Evolutionary conservation across 1,140 invertebrate genomes (phyloP).

Genomic region (Phenacoccus solenopsis): DNA sequence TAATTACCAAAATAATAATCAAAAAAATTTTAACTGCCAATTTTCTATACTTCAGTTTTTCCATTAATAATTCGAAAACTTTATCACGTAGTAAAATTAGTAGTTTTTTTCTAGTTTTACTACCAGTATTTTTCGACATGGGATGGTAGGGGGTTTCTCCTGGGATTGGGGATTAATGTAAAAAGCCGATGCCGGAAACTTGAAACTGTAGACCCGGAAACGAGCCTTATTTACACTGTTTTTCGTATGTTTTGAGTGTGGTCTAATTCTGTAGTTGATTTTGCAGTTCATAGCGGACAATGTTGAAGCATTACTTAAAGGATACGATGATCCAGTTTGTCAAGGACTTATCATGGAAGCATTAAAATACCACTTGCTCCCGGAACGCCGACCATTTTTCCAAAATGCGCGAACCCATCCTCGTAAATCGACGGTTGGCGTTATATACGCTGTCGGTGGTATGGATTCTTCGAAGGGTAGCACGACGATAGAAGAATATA

Average conservation of each 20-base stretch:
- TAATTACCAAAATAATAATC: no score
- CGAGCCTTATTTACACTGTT: no score
- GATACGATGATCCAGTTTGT: conserved; percentile 8
- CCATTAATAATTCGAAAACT: no score
- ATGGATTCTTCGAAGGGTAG: conserved; percentile 41
- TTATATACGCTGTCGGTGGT: neutral
- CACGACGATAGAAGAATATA: conserved; percentile 80
- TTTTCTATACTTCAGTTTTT: no score
- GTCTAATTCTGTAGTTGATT: neutral
- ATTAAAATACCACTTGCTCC: conserved; percentile 71
- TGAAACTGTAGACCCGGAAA: no score
- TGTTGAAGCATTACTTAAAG: neutral
- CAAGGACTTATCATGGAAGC: conserved; percentile 72
- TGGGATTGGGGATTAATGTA: no score
- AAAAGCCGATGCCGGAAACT: no score
- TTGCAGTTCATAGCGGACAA: neutral
- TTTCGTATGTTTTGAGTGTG: neutral
- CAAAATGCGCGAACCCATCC: conserved; percentile 65
- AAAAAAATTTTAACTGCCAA: no score
- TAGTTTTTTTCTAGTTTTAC: no score
- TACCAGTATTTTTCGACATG: no score
- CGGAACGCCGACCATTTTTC: conserved; percentile 59
- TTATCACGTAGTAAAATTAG: no score
- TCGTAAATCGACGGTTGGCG: conserved; percentile 49
- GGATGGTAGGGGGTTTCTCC: no score